Percentiles rank a stretch among this genome's conserved stretches.
These are phyloP conservation scores for Pyxicephalus adspersus DNA, from an alignment of 2,113 vertebrate species.

Conservation along the genomic window DNA sequence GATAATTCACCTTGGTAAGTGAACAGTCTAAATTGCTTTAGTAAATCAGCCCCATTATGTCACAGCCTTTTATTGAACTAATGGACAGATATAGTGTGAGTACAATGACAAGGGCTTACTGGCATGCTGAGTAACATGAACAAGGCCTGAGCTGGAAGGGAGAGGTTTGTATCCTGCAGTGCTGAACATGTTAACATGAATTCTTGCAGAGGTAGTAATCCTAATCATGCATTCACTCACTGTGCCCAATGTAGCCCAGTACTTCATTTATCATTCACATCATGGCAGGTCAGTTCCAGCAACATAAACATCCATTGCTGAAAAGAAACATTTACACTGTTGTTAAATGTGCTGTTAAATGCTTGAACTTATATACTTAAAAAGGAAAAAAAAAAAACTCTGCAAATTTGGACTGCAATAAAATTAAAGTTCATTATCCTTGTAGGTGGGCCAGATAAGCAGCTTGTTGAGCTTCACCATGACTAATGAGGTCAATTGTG, in stretches of 20 bases:
- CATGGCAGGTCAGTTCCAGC: slow-evolving; percentile 1
- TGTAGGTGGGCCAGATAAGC: slow-evolving; percentile 50
- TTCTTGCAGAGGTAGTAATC: background rate
- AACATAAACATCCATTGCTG: slow-evolving; percentile 33
- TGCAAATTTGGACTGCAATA: slow-evolving; percentile 36
- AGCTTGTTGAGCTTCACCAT: slow-evolving; percentile 25
- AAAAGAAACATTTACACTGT: slow-evolving; percentile 47
- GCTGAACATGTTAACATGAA: slow-evolving; percentile 3
- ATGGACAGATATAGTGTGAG: no score
- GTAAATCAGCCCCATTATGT: no score
- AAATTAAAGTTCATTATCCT: slow-evolving; percentile 47
- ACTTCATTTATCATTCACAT: slow-evolving; percentile 30
- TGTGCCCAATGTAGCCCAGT: background rate
- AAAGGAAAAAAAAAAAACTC: slow-evolving; percentile 23
- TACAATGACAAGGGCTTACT: background rate
- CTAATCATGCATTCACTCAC: slow-evolving; percentile 29
- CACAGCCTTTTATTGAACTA: no score
- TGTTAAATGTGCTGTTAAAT: slow-evolving; percentile 29
- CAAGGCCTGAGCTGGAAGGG: background rate
- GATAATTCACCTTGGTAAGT: no score
- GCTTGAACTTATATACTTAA: slow-evolving; percentile 37
- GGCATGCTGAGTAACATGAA: background rate
- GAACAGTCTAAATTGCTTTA: no score
- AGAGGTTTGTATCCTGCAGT: background rate
- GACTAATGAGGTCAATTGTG: slow-evolving; percentile 48